Base-by-base conservation (phyloP, 2,113 vertebrate genomes). In the Gila orcuttii region DNA sequence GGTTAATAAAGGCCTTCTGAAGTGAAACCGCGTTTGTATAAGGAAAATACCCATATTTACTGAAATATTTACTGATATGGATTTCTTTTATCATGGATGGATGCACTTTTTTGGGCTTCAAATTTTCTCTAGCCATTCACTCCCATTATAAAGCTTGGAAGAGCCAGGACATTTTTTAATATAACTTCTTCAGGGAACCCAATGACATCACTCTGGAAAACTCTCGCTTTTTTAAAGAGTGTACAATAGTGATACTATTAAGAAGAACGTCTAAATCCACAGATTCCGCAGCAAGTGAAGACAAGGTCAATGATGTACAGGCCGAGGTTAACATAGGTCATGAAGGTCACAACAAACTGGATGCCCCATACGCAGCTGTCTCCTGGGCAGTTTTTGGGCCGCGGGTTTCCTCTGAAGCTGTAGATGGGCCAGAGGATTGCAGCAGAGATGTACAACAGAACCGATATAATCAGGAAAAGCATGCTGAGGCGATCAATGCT, bases 271-370 rank as follows among this genome's bases (percentile, higher is more conserved):
- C 86, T 90, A 79, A 93, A 93, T 17, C 87, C 88, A 86, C 90
- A 93, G 47, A 93, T 90, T 0, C 91, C 92, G 1, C 85, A 91
- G 75, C 93, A 89, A n/a, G 96, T 96, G 59, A 96, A 96, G 55
- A 95, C 64, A 0, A 96, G 88, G 87, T 97, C 96, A 59, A 96
- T 77, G 13, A 90, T 66, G 71, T 96, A 97, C 47, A 96, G 94
- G 3, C 95, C 86, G 47, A 97, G 93, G 91, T 97, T 97, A 42
- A 96, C 93, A 76, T 93, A 95, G 19, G 95, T 96, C 57, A 96
- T 86, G 87, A 97, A 93, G 4, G 95, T 92, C 42, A 96, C 85
- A 9, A 95, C 94, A 28, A 97, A 93, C 59, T 79, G 2, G 78
- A 91, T 94, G 90, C 95, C 66, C 95, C 95, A 96, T 5, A 0